These are phyloP conservation scores for Coenonympha glycerion DNA, from an alignment of 2,888 invertebrate genomes.

Conservation along the genomic window DNA sequence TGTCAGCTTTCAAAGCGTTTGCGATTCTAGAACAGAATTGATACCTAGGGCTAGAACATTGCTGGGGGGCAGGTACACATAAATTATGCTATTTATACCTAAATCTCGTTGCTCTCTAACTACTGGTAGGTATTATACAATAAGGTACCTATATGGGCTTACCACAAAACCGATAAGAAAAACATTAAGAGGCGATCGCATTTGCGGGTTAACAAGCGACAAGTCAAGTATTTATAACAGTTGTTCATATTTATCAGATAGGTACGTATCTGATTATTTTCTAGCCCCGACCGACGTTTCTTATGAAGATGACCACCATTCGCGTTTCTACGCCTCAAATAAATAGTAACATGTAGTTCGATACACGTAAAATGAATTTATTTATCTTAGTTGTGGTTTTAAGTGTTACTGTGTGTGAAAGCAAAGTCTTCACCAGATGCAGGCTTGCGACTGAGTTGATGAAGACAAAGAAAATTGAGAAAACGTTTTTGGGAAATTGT, in stretches of 20 bases:
- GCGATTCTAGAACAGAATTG: no score
- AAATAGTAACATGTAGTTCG: constrained; percentile 6
- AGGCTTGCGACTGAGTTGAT: constrained; percentile 38
- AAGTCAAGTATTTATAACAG: constrained; percentile 8
- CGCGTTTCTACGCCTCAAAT: neutral
- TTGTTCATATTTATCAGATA: constrained; percentile 12
- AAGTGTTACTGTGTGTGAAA: constrained; percentile 23
- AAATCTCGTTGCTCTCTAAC: neutral
- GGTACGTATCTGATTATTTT: constrained; percentile 8
- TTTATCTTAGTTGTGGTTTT: constrained; percentile 15
- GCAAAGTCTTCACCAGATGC: constrained; percentile 46
- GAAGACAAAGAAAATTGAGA: constrained; percentile 37
- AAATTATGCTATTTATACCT: neutral
- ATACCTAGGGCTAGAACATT: no score
- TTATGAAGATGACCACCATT: neutral
- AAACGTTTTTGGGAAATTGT: constrained; percentile 51
- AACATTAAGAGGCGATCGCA: neutral
- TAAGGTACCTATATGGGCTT: neutral
- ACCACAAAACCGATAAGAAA: constrained; percentile 3
- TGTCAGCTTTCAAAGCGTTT: no score
- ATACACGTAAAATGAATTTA: constrained; percentile 17
- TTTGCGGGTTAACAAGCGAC: constrained; percentile 3
- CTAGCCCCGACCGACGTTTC: constrained; percentile 2
- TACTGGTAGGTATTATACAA: neutral
- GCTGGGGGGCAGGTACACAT: no score